Base-by-base conservation (phyloP, 2,888 invertebrate species). In the Punctoribates punctum region DNA sequence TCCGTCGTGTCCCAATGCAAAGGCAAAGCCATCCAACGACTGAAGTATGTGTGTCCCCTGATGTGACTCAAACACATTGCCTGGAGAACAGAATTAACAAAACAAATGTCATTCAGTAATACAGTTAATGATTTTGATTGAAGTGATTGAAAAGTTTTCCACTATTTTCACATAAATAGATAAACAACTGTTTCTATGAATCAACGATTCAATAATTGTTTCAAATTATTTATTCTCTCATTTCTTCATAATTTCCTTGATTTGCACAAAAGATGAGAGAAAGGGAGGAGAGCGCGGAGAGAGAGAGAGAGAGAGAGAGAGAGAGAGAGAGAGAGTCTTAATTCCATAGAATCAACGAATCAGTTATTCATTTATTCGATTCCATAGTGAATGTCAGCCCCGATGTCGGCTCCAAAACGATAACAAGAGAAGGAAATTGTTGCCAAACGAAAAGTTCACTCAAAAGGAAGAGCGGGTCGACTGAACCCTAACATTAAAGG, bases 41-140 rank as follows among this genome's bases (percentile, higher is more conserved):
- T 96, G 96, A 81, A 96, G 88, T 84, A 97, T 96, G 86, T 96
- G 96, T 80, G 96, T 96, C 84, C 96, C 96, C 86, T 96, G 96
- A 85, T 96, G 95, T 84, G 93, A 92, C 85, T 96, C 96, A 84
- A 96, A 96, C 83, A 93, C 87, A 82, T 94, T 94, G 87, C 93
- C 73, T 75, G 25, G 29, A 34, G 8, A 46, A n/a, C 4, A 9
- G 11, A n/a, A 54, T 54, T 54, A 60, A n/a, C 25, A 8, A 54
- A 54, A 54, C n/a, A 54, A 54, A 54, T n/a, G 6, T 54, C 54
- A 54, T 42, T 42, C 6, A 42, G 42, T 42, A 42, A 9, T 42
- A n/a, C n/a, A n/a, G n/a, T n/a, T n/a, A n/a, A n/a, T n/a, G n/a
- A n/a, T n/a, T n/a, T n/a, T n/a, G n/a, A n/a, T n/a, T n/a, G n/a